These are phyloP conservation scores for Schizaphis graminum DNA, from an alignment of 2,888 invertebrate species.

Conservation along the genomic window DNA sequence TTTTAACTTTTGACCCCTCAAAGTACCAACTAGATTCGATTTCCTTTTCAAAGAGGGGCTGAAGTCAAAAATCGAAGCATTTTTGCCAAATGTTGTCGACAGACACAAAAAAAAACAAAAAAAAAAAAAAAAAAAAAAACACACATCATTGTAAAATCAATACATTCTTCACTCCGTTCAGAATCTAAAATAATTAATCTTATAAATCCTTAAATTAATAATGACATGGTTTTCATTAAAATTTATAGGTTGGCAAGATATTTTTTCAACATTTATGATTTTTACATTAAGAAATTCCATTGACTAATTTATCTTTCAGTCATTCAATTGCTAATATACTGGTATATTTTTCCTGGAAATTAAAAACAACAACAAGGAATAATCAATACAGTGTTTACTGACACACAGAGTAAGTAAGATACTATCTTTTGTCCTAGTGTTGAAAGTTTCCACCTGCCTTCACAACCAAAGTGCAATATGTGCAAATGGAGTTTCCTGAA, in stretches of 20 bases:
- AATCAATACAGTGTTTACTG: background rate
- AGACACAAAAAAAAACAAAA: too few species aligned
- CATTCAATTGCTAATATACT: slow-evolving; percentile 35
- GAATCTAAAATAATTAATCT: slow-evolving; percentile 45
- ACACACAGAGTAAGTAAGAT: background rate
- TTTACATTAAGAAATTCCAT: slow-evolving; percentile 45
- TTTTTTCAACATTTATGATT: slow-evolving; percentile 44
- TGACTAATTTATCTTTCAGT: slow-evolving; percentile 54
- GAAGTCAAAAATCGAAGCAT: too few species aligned
- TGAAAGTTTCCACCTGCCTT: slow-evolving; percentile 90
- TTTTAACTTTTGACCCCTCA: too few species aligned
- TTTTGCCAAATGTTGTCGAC: too few species aligned
- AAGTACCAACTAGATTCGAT: too few species aligned
- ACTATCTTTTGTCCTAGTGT: slow-evolving; percentile 57
- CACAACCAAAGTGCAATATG: slow-evolving; percentile 95
- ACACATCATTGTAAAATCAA: too few species aligned
- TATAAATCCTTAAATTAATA: slow-evolving; percentile 50
- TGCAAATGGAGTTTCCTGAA: slow-evolving; percentile 95
- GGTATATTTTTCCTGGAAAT: slow-evolving; percentile 49
- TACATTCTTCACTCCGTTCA: too few species aligned
- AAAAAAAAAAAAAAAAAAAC: too few species aligned
- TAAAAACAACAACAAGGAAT: background rate
- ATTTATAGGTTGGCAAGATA: slow-evolving; percentile 63
- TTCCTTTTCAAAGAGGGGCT: too few species aligned
- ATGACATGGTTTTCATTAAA: slow-evolving; percentile 59